Conservation (phyloP, 23 tunicate genomes). For the Styela plicata region DNA sequence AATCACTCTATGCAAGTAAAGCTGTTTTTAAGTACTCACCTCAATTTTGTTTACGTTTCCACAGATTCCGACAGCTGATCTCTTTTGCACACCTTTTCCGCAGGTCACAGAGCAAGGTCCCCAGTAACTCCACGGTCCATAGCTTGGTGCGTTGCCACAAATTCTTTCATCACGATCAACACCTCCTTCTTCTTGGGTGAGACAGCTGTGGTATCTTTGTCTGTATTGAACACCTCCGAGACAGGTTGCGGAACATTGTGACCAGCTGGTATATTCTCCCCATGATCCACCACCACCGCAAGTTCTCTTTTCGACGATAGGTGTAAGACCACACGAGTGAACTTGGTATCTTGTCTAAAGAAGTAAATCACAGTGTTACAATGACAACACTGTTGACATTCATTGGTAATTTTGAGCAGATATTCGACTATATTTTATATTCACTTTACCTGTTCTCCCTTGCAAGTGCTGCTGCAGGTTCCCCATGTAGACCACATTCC, state of each 20-base stretch:
- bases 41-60: slow-evolving; percentile 41
- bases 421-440: background rate
- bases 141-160: slow-evolving; percentile 31
- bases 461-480: slow-evolving; percentile 72
- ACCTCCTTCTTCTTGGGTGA: slow-evolving; percentile 10
- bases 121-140: slow-evolving; percentile 63
- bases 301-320: slow-evolving; percentile 40
- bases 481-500: slow-evolving; percentile 72
- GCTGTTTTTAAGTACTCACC: slow-evolving; percentile 15
- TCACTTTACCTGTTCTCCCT: slow-evolving; percentile 27
- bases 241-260: slow-evolving; percentile 71
- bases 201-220: slow-evolving; percentile 24
- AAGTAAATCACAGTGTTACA: background rate
- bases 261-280: slow-evolving; percentile 71
- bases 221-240: slow-evolving; percentile 57
- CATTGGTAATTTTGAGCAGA: background rate
- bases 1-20: too few relatives aligned
- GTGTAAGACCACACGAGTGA: slow-evolving; percentile 54
- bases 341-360: slow-evolving; percentile 43
- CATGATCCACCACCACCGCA: slow-evolving; percentile 77
- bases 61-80: slow-evolving; percentile 60
- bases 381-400: too few relatives aligned
- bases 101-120: slow-evolving; percentile 71
- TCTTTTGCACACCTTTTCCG: slow-evolving; percentile 60
- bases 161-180: background rate